phyloP scores from a whole-genome alignment of 2,797 vertebrate genomes.

The Erithacus rubecula region DNA sequence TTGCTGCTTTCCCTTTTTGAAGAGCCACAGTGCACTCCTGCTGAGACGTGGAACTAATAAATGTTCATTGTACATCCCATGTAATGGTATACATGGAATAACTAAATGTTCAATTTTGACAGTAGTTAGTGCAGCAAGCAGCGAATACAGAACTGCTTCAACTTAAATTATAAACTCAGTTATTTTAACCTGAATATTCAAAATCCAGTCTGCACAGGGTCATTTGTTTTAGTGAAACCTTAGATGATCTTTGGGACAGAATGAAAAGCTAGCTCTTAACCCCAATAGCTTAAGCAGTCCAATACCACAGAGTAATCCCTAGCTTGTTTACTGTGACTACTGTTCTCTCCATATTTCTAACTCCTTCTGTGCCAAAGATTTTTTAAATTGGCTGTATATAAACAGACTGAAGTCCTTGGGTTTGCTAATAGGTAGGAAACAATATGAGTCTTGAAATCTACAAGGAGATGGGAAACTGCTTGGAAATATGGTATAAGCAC shows the following conservation, averaged over 20 bases:
- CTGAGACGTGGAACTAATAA: neutral
- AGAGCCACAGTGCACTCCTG: neutral
- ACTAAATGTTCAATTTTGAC: neutral
- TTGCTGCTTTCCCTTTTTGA: neutral
- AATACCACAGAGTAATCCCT: neutral
- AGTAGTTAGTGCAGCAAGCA: neutral
- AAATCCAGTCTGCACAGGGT: neutral
- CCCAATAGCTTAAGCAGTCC: neutral
- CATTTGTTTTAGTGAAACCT: neutral
- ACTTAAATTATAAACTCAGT: neutral
- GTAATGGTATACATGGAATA: neutral
- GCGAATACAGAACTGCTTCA: neutral
- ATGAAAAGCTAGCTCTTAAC: constrained; percentile 13
- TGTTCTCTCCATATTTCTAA: neutral
- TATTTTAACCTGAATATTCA: neutral
- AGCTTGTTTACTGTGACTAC: neutral
- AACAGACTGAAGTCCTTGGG: neutral
- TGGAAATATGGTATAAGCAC: neutral
- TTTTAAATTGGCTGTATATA: neutral
- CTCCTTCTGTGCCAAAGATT: neutral
- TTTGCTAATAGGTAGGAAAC: neutral
- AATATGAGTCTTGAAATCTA: neutral
- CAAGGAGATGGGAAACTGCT: neutral
- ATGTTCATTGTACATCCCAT: neutral
- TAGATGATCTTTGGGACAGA: neutral